Percentiles rank a stretch among this genome's conserved stretches.
Evolutionary conservation across 1,140 invertebrate genomes (phyloP).

Genomic region (Radopholus similis): DNA sequence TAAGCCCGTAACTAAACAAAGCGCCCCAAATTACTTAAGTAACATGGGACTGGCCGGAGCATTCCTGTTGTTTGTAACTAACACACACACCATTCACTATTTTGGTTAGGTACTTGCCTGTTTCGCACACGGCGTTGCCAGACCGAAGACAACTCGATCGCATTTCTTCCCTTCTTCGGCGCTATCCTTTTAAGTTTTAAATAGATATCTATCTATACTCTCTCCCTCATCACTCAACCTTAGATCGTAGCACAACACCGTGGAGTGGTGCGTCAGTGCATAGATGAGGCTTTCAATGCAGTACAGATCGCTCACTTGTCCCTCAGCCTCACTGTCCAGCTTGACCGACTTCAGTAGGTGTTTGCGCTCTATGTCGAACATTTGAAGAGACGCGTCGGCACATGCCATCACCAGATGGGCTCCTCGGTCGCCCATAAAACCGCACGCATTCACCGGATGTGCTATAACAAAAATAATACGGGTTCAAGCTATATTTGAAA

Average conservation of each 20-base stretch:
- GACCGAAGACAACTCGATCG: slow-evolving; percentile 31
- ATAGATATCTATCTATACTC: neutral
- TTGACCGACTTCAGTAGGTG: slow-evolving; percentile 24
- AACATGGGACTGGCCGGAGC: no score
- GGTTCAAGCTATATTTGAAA: neutral
- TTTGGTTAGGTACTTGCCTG: neutral
- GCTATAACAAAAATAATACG: slow-evolving; percentile 26
- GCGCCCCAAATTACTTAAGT: neutral
- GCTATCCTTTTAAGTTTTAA: slow-evolving; percentile 15
- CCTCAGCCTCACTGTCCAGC: slow-evolving; percentile 32
- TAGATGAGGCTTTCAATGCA: slow-evolving; percentile 43
- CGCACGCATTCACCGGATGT: slow-evolving; percentile 37
- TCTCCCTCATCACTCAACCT: neutral
- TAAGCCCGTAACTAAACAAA: slow-evolving; percentile 28
- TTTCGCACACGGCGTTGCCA: slow-evolving; percentile 30
- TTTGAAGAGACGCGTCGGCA: slow-evolving; percentile 23
- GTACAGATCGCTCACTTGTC: slow-evolving; percentile 28
- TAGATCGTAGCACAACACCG: slow-evolving; percentile 41
- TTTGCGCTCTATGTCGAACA: slow-evolving; percentile 34
- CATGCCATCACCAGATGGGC: slow-evolving; percentile 35
- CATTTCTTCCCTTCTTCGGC: slow-evolving; percentile 23
- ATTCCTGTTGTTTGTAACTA: no score
- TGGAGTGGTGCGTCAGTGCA: slow-evolving; percentile 41
- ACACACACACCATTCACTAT: neutral
- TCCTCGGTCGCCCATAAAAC: slow-evolving; percentile 31